Percentiles rank a stretch among this genome's conserved stretches.
Conservation (phyloP, 2,797 vertebrate species). For the Cynodonichthys magdalenae region DNA sequence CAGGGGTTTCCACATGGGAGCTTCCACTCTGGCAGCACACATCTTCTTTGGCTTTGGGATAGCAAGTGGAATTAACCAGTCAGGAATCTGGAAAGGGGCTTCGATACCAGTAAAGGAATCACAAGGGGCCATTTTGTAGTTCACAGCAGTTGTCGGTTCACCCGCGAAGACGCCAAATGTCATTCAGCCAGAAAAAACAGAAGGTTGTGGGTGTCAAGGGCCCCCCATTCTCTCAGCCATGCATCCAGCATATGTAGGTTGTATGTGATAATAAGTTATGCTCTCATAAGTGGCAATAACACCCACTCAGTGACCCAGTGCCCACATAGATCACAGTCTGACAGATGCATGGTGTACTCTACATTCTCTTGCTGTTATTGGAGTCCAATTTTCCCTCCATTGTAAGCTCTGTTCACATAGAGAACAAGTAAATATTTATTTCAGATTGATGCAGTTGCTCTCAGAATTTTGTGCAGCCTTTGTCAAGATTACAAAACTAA, state of each 20-base stretch:
- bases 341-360: slow-evolving; percentile 18
- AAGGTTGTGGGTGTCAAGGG: slow-evolving; percentile 29
- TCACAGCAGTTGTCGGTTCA: slow-evolving; percentile 57
- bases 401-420: slow-evolving; percentile 19
- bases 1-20: slow-evolving; percentile 69
- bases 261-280: slow-evolving; percentile 41
- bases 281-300: slow-evolving; percentile 47
- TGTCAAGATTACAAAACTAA: slow-evolving; percentile 49
- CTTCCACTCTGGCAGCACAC: slow-evolving; percentile 58
- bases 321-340: slow-evolving; percentile 34
- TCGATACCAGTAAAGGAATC: slow-evolving; percentile 57
- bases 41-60: slow-evolving; percentile 49
- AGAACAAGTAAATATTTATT: slow-evolving; percentile 39
- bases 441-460: slow-evolving; percentile 22
- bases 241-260: slow-evolving; percentile 28
- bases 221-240: slow-evolving; percentile 14
- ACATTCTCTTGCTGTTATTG: slow-evolving; percentile 9
- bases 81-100: slow-evolving; percentile 62
- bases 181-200: slow-evolving; percentile 48
- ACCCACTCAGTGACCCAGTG: slow-evolving; percentile 52
- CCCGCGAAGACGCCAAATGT: slow-evolving; percentile 65
- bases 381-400: slow-evolving; percentile 13
- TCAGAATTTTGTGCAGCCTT: slow-evolving; percentile 20
- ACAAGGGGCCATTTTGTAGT: slow-evolving; percentile 59
- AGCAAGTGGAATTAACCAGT: slow-evolving; percentile 66